Evolutionary conservation across 2,888 invertebrate species (phyloP), one percentile per base, ranked within the genome.

Genomic region (Eulithis prunata): DNA sequence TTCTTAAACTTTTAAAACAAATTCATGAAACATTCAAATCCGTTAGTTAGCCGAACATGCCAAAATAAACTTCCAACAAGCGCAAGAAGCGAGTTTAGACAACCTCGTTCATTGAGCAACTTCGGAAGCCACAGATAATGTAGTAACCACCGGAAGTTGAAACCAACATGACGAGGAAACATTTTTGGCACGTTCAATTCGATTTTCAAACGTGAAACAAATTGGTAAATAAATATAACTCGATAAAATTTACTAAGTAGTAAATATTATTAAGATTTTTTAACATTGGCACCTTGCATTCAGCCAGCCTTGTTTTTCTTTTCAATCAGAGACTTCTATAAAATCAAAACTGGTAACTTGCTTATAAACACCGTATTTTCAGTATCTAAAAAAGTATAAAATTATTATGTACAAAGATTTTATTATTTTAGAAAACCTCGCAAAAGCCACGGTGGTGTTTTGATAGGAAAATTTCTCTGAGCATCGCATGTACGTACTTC

Each of bases 71-170:
- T 61, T 61, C 47, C 49, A 61, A 49, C 28, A 55, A 55, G 14
- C 21, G 21, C 21, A 54, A 12, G 38, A 32, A 10, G 32, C 28
- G 7, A 41, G n/a, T 51, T 62, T 56, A 43, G 51, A 62, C 56
- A 43, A 56, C 13, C 56, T 21, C 21, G 21, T 21, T 38, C 38
- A 38, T 38, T 38, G 38, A 47, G 13, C 28, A 63, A 57, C 57
- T 57, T 53, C 62, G 57, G 43, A 62, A 57, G 52, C 21, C 62
- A 57, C 51, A 57, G 62, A 51, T 45, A 1, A 28, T 4, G 14
- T 14, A 13, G 36, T 38, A 53, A 51, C 11, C 4, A 36, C 51
- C 51, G 43, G 51, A 56, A 56, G 43, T 57, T 51, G 51, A 32
- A 43, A 38, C 8, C 49, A 21, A n/a, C 38, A 38, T 12, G 7